Conservation (phyloP, 2,797 vertebrate genomes). For the Loris lydekkerianus region DNA sequence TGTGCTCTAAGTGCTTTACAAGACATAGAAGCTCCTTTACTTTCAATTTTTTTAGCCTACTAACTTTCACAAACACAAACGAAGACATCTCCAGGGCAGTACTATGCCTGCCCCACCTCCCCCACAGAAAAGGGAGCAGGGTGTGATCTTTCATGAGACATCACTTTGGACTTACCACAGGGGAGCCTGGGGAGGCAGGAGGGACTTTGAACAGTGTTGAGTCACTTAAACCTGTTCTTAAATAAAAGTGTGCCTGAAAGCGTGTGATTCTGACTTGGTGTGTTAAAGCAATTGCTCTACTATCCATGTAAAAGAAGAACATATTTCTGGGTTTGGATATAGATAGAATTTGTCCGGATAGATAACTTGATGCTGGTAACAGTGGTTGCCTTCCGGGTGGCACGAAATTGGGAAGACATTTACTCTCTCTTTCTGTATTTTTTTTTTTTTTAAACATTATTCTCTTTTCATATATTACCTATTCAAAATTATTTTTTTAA, state of each 20-base stretch:
- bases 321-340: neutral
- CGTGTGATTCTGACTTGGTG: neutral
- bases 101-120: neutral
- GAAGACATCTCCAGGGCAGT: neutral
- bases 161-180: neutral
- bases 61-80: neutral
- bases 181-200: neutral
- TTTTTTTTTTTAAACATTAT: neutral
- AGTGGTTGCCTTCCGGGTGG: neutral
- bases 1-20: neutral
- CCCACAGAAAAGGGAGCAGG: neutral
- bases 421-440: neutral
- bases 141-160: neutral
- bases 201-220: neutral
- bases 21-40: neutral
- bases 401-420: neutral
- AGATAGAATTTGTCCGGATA: neutral
- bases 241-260: neutral
- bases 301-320: neutral
- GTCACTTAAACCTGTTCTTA: neutral
- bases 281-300: neutral
- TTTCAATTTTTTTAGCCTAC: neutral
- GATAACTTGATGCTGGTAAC: neutral
- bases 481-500: slow-evolving; percentile 24
- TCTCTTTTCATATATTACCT: neutral